Conservation (phyloP, 2,113 vertebrate species). For the Felis chaus region DNA sequence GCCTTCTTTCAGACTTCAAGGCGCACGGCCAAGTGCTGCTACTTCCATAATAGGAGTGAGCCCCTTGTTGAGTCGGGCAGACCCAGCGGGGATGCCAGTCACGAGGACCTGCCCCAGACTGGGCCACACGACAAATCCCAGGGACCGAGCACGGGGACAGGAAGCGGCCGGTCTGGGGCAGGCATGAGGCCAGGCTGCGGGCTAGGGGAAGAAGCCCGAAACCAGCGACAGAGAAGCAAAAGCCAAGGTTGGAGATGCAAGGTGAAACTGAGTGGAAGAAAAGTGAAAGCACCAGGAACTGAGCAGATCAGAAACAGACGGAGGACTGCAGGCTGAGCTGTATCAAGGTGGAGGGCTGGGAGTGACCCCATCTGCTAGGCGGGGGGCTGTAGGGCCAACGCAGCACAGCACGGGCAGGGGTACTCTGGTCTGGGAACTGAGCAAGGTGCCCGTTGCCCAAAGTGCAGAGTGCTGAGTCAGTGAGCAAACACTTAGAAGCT, state of each 20-base stretch:
- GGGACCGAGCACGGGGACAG: not conserved
- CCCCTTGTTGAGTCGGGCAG: not conserved
- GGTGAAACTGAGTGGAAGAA: not conserved
- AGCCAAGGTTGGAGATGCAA: not conserved
- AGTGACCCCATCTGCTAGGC: not conserved
- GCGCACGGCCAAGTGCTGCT: not conserved
- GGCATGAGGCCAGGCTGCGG: not conserved
- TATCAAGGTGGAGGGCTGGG: not conserved
- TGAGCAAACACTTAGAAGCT: not conserved
- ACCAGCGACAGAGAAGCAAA: not conserved
- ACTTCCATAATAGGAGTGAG: not conserved
- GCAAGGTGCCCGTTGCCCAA: not conserved
- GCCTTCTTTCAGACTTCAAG: not conserved
- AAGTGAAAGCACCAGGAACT: not conserved
- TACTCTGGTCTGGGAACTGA: not conserved
- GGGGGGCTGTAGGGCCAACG: accelerated
- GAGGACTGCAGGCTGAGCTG: not conserved
- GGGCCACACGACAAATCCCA: not conserved
- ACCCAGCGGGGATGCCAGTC: not conserved
- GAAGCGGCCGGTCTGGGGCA: not conserved
- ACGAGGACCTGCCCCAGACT: not conserved
- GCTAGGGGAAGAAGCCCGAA: not conserved
- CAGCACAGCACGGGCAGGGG: too few species aligned
- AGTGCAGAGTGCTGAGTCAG: not conserved
- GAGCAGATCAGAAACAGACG: not conserved